Evolutionary conservation across 2,888 invertebrate genomes (phyloP), one percentile per base, ranked within the genome.

Genomic region (Ophion ventricosus): DNA sequence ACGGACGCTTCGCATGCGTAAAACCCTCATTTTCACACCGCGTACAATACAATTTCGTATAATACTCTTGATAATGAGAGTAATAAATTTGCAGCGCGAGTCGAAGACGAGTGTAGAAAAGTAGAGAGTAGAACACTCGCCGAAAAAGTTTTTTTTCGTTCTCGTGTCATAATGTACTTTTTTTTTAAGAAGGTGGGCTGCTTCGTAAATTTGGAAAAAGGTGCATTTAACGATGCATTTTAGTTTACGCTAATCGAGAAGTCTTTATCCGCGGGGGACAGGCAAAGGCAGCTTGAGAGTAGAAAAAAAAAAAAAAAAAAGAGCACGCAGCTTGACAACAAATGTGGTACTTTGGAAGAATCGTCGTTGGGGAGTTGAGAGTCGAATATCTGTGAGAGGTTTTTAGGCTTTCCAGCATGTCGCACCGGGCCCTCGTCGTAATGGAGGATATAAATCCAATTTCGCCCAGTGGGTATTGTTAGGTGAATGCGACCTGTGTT

Each of bases 391-490:
- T 73, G 56, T 61, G 78, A 43, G 73, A 14, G 67, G 49, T 49
- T 29, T 59, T 67, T 26, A 63, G 77, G 77, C 72, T 77, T 73
- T 72, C 17, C 43, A 81, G 63, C 49, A 81, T 63, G 63, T 76
- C 75, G 81, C 54, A 23, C 40, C 40, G 64, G 40, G 64, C 74
- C 56, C 56, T 43, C 57, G 80, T 63, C 67, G 66, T 76, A 85
- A 83, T 83, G 72, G 86, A 67, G 78, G 83, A 69, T 83, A 86
- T 85, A 86, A 85, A 85, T 85, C 86, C 81, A 86, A 86, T 86
- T 83, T 77, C 54, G 61, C 20, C 69, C 82, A 40, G 67, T 76
- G 84, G 67, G 81, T 63, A 77, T 82, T 82, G 82, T 74, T 82
- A 78, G 67, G 73, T 56, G 74, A 78, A 79, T 63, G 82, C 63